A percentile compares a stretch with the other conserved stretches of the same genome.
Evolutionary conservation across 2,113 vertebrate genomes (phyloP).

Genomic region (Machaerirhynchus nigripectus): DNA sequence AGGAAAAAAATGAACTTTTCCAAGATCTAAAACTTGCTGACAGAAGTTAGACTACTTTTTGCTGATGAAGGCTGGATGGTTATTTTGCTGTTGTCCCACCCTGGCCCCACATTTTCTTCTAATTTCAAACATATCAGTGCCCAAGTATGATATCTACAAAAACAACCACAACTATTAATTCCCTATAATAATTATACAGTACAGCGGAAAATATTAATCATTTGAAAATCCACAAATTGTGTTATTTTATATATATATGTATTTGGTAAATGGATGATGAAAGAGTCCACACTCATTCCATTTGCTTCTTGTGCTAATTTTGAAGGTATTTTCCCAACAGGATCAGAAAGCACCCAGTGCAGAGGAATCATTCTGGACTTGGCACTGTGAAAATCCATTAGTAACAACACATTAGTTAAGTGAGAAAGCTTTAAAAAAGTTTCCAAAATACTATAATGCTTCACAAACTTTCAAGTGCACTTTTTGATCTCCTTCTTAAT

Average conservation of each 20-base stretch:
- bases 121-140: rapidly evolving
- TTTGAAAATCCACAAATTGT: neutral
- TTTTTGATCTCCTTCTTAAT: neutral
- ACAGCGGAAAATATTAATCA: neutral
- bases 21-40: neutral
- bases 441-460: neutral
- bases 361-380: neutral
- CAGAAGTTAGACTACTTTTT: neutral
- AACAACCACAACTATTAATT: neutral
- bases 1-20: neutral
- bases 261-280: neutral
- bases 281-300: neutral
- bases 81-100: neutral
- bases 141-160: neutral
- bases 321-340: neutral
- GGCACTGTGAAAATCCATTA: neutral
- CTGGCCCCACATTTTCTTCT: neutral
- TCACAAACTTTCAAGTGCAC: neutral
- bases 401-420: neutral
- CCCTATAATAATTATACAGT: neutral
- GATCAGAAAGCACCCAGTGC: neutral
- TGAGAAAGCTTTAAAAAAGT: neutral
- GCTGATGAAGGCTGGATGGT: neutral
- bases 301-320: neutral
- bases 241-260: neutral